phyloP scores from a whole-genome alignment of 1,140 invertebrate genomes.

The Pseudobourletiella spinata region DNA sequence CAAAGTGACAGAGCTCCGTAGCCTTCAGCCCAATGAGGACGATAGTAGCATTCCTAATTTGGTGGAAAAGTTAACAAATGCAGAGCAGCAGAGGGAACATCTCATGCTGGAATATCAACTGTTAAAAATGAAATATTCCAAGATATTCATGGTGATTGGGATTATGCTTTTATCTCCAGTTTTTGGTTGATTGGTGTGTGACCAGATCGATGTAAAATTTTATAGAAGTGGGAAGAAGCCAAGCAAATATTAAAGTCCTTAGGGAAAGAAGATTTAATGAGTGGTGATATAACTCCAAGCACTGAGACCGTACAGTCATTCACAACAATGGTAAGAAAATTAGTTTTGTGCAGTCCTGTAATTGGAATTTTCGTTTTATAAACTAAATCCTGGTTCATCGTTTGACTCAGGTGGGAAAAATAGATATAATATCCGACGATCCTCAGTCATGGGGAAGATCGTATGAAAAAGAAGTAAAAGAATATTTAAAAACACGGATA shows the following conservation, averaged over 20 bases:
- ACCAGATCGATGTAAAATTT: too few relatives aligned
- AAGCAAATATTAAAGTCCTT: constrained; percentile 20
- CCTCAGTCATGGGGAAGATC: constrained; percentile 11
- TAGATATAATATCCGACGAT: constrained; percentile 20
- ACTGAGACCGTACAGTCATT: constrained; percentile 19
- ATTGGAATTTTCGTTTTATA: too few relatives aligned
- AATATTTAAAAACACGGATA: constrained; percentile 17
- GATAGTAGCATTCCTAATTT: constrained; percentile 3
- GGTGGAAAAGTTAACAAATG: constrained; percentile 17
- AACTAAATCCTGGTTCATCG: background rate
- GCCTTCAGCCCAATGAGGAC: background rate
- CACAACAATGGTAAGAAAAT: constrained; percentile 17
- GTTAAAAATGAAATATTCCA: constrained; percentile 30
- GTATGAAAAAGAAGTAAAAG: constrained; percentile 28
- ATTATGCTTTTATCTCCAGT: background rate
- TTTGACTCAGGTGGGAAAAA: constrained; percentile 15
- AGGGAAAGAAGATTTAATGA: constrained; percentile 24
- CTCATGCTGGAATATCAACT: constrained; percentile 27
- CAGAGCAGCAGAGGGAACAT: constrained; percentile 24
- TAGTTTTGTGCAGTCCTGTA: too few relatives aligned
- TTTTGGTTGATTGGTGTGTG: too few relatives aligned
- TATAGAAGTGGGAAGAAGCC: constrained; percentile 30
- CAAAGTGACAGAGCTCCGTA: background rate
- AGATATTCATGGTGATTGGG: constrained; percentile 24
- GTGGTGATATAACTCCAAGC: constrained; percentile 20